These are phyloP conservation scores for Heliothis peltigera DNA, from an alignment of 2,888 invertebrate species.

Conservation along the genomic window DNA sequence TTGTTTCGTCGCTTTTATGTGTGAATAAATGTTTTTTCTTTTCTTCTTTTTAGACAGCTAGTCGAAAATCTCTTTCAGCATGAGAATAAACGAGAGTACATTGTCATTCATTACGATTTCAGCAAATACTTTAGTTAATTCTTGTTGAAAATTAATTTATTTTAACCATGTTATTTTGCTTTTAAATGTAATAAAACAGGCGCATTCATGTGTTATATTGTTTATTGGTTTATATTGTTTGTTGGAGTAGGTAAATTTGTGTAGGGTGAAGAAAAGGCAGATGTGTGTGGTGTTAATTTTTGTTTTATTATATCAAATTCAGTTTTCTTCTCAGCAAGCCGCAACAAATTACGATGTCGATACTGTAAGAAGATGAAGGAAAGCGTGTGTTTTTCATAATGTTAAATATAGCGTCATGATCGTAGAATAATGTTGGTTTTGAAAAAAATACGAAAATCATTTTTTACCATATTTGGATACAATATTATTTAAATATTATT, in stretches of 20 bases:
- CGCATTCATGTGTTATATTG: not conserved
- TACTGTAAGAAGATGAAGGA: slow-evolving; percentile 33
- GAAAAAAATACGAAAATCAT: too few species aligned
- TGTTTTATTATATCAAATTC: slow-evolving; percentile 23
- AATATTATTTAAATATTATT: too few species aligned
- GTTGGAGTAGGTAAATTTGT: not conserved
- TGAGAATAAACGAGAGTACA: too few species aligned
- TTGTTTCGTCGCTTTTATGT: too few species aligned
- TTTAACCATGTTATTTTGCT: not conserved
- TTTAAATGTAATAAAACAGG: not conserved
- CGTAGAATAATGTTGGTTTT: too few species aligned
- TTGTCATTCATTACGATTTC: too few species aligned
- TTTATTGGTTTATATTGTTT: slow-evolving; percentile 3
- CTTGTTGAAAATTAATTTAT: not conserved
- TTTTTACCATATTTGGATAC: too few species aligned
- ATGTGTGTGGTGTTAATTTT: not conserved
- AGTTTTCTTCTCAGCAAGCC: slow-evolving; percentile 23
- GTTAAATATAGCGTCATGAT: too few species aligned
- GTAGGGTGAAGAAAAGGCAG: slow-evolving; percentile 19
- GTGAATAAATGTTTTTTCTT: too few species aligned
- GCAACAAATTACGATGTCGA: slow-evolving; percentile 22
- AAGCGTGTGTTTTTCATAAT: slow-evolving; percentile 18
- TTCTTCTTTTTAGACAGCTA: too few species aligned
- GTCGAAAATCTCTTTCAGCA: too few species aligned
- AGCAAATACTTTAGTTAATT: not conserved